Base-by-base conservation (phyloP, 1,140 invertebrate genomes). In the Copidosoma floridanum region DNA sequence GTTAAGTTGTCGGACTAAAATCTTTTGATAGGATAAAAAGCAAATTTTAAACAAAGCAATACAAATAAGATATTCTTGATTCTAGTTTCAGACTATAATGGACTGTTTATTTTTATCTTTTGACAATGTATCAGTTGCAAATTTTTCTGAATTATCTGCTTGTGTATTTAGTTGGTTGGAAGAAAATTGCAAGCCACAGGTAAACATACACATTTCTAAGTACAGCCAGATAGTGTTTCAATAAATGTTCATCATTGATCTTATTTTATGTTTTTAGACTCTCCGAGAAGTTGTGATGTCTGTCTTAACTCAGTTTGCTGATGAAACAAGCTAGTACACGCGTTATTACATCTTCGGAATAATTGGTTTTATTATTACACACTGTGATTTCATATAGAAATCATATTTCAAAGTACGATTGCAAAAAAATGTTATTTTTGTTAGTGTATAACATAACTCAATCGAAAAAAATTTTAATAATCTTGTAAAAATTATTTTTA, bases 131-230 rank as follows among this genome's bases (percentile, higher is more conserved):
- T 92, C 92, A 10, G 92, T 94, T 48, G 89, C 88, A 47, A 96
- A 95, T 78, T 98, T 98, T 81, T 85, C 89, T 16, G 94, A 97
- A 79, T 82, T 98, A 41, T 97, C 95, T 11, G 92, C 87, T 3
- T 94, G 93, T 70, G 92, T 97, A 2, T 95, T 98, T 72, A 92
- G 89, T 68, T 98, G 96, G 96, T 81, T 98, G 23, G 95, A 98
- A 73, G 94, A 97, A 75, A 92, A 96, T 72, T 98, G 95, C 78
- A 98, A 97, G 81, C 96, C 96, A 29, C 93, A 97, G 81, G 79
- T 81, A 71, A 66, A 50, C 80, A 8, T 32, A 12, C 29, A 32
- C 6, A 32, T 12, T 32, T 32, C 29, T 32, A 32, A 32, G 6
- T 8, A 18, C 40, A 32, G 6, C 12, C 6, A 32, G 29, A 8